Evolutionary conservation across 2,888 invertebrate genomes (phyloP), one percentile per base, ranked within the genome.

Genomic region (Drosophila eohydei): DNA sequence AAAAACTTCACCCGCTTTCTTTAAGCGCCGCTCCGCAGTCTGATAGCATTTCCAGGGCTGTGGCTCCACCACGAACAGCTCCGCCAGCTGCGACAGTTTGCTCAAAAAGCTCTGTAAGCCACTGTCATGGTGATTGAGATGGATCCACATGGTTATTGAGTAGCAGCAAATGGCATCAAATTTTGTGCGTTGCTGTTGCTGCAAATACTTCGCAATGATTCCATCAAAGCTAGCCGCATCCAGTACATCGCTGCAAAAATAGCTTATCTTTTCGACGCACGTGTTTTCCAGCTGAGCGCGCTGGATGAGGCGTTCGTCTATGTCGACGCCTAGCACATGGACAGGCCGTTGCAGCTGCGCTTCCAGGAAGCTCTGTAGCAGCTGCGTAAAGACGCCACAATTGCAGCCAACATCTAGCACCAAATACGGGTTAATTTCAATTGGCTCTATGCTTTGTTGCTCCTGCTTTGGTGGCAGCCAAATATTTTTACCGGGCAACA

Each of bases 131-230:
- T 96, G 94, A 92, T 97, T 97, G 30, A 97, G 91, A 92, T 97
- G 97, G 87, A 97, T 96, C 97, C 97, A 97, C 97, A 97, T 97
- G 21, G 97, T 96, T 36, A 97, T 94, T 9, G 97, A 97, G 91
- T 97, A 97, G 90, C 96, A 96, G 91, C 96, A 96, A 55, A 95
- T 94, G 4, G 95, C 93, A 93, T 96, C 95, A 93, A 96, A 97
- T 69, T 91, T 93, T 0, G 84, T 55, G 54, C 93, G 94, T 1
- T 93, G 84, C 71, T 93, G 80, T 3, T 74, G 77, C 36, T 88
- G 67, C 58, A 96, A 92, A 91, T 94, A 95, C 0, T 92, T 77
- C 9, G 92, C 78, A n/a, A 96, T 90, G 4, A 90, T 59, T 40
- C 81, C n/a, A 11, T 78, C 67, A 40, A 92, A 90, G 2, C 94